phyloP scores from a whole-genome alignment of 2,797 vertebrate species.

The Gambusia yucatana region DNA sequence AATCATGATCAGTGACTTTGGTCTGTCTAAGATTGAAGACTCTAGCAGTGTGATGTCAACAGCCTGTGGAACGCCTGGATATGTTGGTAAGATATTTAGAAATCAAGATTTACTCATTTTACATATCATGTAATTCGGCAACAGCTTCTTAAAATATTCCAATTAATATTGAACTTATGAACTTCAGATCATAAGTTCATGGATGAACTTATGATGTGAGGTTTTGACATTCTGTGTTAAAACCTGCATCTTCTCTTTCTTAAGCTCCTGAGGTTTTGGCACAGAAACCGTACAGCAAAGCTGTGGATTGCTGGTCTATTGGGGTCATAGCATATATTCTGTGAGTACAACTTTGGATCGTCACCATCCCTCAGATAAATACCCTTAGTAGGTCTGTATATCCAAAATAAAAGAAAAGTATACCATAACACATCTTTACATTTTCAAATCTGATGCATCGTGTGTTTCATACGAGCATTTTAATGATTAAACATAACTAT shows the following conservation, averaged over 20 bases:
- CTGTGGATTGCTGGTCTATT: slow-evolving; percentile 98
- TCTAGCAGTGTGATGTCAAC: slow-evolving; percentile 94
- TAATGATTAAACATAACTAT: not conserved
- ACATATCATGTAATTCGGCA: not conserved
- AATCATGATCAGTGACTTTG: slow-evolving; percentile 99
- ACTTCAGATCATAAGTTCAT: too few species aligned
- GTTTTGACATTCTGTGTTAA: slow-evolving; percentile 1
- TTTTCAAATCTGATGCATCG: not conserved
- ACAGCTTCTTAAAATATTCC: not conserved
- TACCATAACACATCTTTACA: not conserved
- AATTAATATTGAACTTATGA: not conserved
- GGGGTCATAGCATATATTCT: slow-evolving; percentile 97
- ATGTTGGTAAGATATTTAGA: slow-evolving; percentile 84
- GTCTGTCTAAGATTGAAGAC: slow-evolving; percentile 94
- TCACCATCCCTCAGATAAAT: not conserved
- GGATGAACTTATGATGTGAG: not conserved
- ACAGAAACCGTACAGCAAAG: slow-evolving; percentile 98
- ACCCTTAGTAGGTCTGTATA: not conserved
- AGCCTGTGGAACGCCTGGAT: slow-evolving; percentile 95
- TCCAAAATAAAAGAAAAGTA: not conserved
- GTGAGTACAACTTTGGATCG: slow-evolving; percentile 76
- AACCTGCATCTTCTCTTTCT: slow-evolving; percentile 16
- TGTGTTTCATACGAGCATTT: not conserved
- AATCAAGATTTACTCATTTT: not conserved
- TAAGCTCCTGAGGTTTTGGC: slow-evolving; percentile 95